Conservation (phyloP, 1,140 invertebrate genomes). For the Tetranychus urticae region DNA sequence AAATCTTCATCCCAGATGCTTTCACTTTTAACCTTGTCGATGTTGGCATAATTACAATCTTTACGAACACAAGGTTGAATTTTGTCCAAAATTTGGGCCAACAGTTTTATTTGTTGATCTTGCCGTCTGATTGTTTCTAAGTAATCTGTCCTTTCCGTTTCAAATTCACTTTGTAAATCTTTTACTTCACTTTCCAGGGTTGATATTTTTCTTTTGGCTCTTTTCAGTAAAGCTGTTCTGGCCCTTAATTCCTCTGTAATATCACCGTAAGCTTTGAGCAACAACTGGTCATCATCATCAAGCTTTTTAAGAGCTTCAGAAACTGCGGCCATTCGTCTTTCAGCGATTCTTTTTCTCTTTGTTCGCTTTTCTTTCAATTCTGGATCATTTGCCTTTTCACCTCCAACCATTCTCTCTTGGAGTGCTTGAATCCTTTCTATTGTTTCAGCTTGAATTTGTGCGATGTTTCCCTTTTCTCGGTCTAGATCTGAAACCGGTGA, state of each 20-base stretch:
- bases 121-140: conserved; percentile 55
- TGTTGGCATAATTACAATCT: conserved; percentile 46
- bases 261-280: conserved; percentile 41
- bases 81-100: conserved; percentile 41
- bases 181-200: conserved; percentile 42
- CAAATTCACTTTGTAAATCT: conserved; percentile 60
- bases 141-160: conserved; percentile 50
- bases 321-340: conserved; percentile 32
- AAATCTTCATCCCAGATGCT: conserved; percentile 50
- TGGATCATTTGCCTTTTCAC: conserved; percentile 43
- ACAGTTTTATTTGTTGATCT: conserved; percentile 41
- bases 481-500: neutral
- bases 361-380: conserved; percentile 31
- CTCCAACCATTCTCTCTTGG: conserved; percentile 48
- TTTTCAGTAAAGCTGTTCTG: conserved; percentile 42
- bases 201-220: conserved; percentile 37
- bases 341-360: conserved; percentile 39
- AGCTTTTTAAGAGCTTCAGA: conserved; percentile 36
- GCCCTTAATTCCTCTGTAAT: conserved; percentile 47
- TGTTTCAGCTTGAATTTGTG: conserved; percentile 2
- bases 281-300: conserved; percentile 38
- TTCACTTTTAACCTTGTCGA: conserved; percentile 39
- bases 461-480: neutral
- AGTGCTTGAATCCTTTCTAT: conserved; percentile 34
- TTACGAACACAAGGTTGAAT: conserved; percentile 41